phyloP scores from a whole-genome alignment of 2,113 vertebrate genomes.

The Nestor notabilis region DNA sequence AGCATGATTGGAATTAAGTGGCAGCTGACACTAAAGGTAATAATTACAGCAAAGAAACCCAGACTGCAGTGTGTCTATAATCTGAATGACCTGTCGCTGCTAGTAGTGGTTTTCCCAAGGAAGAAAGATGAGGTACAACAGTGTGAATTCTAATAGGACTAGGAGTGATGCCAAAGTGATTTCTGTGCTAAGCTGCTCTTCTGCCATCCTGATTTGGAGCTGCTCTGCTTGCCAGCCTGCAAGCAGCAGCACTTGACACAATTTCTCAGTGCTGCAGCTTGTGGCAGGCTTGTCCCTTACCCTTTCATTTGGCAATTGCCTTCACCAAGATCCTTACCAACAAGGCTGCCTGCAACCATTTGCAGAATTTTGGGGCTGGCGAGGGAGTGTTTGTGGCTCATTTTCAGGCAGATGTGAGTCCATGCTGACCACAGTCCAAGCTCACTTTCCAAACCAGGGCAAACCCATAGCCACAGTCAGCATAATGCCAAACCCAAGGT shows the following conservation, averaged over 20 bases:
- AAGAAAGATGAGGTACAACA: background rate
- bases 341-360: background rate
- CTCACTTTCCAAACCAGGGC: background rate
- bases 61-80: background rate
- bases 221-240: background rate
- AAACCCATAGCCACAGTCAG: background rate
- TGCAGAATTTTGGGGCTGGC: background rate
- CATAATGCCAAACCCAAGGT: background rate
- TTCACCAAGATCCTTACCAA: background rate
- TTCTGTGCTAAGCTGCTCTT: background rate
- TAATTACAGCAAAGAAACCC: background rate
- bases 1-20: background rate
- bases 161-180: background rate
- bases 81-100: rapidly evolving
- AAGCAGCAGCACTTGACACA: background rate
- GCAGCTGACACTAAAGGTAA: background rate
- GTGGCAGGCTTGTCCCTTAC: background rate
- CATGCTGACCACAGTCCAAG: background rate
- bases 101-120: background rate
- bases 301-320: background rate
- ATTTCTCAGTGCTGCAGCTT: background rate
- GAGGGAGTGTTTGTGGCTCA: background rate
- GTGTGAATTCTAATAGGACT: background rate
- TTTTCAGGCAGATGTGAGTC: background rate
- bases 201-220: background rate